These are phyloP conservation scores for Pipra filicauda DNA, from an alignment of 2,113 vertebrate species.

Conservation along the genomic window DNA sequence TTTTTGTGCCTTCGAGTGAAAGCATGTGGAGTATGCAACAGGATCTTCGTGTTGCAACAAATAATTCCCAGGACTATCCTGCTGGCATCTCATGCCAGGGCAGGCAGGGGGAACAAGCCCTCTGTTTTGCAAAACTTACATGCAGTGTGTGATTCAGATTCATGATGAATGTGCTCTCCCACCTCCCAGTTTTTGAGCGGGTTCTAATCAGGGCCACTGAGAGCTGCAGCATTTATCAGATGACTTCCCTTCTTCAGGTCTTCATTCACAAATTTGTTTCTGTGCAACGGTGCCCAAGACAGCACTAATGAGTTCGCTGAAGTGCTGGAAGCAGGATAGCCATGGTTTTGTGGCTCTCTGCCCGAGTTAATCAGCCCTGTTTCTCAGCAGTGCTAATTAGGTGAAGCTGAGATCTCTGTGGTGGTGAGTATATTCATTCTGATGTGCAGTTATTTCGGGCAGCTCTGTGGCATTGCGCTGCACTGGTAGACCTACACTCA, in stretches of 20 bases:
- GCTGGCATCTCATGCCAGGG: background rate
- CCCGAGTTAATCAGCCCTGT: conserved; percentile 51
- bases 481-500: background rate
- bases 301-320: conserved; percentile 9
- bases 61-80: background rate
- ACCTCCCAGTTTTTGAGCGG: background rate
- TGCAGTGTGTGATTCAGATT: background rate
- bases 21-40: background rate
- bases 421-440: background rate
- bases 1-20: background rate
- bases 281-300: conserved; percentile 8
- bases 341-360: conserved; percentile 16
- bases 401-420: conserved; percentile 24
- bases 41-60: background rate
- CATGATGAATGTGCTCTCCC: fast-evolving
- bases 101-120: background rate
- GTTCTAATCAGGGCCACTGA: background rate
- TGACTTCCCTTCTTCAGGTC: background rate
- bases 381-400: conserved; percentile 64
- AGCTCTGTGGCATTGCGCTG: background rate
- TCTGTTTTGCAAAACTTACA: background rate
- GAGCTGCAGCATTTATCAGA: background rate
- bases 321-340: conserved; percentile 39
- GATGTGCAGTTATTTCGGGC: conserved; percentile 6
- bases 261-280: conserved; percentile 34